Evolutionary conservation across 2,797 vertebrate species (phyloP).

Genomic region (Mormyrus proboscirostris): DNA sequence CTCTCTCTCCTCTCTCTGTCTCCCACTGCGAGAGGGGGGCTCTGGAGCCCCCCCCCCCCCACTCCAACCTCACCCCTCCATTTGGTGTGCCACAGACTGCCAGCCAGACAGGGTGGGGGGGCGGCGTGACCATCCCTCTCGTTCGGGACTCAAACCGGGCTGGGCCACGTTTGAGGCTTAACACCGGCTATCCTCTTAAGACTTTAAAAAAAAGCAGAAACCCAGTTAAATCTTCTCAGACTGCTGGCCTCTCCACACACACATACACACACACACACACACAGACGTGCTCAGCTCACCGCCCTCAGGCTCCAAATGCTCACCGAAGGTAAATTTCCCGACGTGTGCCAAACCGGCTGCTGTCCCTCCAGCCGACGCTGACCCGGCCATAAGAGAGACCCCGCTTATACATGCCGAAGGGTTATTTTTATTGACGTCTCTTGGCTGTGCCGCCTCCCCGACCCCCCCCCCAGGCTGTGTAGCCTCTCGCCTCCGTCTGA

Average conservation of each 20-base stretch:
- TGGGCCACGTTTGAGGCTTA: neutral
- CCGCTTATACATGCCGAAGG: neutral
- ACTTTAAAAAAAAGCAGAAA: slow-evolving; percentile 2
- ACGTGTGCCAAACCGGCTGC: neutral
- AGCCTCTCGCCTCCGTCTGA: neutral
- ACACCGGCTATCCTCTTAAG: neutral
- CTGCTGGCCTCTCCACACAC: neutral
- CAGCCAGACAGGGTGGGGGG: neutral
- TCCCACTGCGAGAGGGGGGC: neutral
- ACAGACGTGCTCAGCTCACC: neutral
- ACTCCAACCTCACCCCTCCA: neutral
- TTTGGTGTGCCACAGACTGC: neutral
- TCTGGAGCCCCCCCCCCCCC: neutral
- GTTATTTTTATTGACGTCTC: neutral
- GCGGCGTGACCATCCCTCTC: neutral
- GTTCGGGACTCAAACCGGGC: neutral
- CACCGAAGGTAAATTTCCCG: neutral
- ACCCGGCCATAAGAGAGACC: neutral
- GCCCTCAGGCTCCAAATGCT: neutral
- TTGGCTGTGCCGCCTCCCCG: slow-evolving; percentile 14
- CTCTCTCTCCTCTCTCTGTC: neutral
- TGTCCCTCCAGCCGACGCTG: neutral
- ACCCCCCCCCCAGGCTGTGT: neutral
- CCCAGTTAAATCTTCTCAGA: neutral
- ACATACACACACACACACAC: neutral